Evolutionary conservation across 2,888 invertebrate species (phyloP).

Genomic region (Seira musarum): DNA sequence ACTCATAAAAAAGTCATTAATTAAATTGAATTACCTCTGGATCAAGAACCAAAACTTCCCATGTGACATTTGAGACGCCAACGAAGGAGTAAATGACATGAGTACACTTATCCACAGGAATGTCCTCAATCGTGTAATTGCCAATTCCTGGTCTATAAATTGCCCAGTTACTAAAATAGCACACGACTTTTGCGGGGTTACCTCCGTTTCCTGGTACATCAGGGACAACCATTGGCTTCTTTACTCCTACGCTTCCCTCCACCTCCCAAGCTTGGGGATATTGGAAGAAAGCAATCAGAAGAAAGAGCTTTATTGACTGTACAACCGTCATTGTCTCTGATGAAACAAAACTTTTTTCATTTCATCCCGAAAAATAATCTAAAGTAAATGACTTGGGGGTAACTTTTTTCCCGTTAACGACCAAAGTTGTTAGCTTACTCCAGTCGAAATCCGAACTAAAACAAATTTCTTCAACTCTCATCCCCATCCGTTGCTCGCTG

Average conservation of each 20-base stretch:
- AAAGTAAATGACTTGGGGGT: neutral
- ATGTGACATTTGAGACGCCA: constrained; percentile 84
- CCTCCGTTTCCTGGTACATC: constrained; percentile 64
- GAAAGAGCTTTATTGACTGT: neutral
- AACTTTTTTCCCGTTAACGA: neutral
- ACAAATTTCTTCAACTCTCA: constrained; percentile 21
- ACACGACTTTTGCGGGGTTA: constrained; percentile 70
- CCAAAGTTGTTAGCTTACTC: constrained; percentile 30
- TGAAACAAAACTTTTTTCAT: neutral
- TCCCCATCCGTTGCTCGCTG: constrained; percentile 19
- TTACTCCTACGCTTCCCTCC: neutral
- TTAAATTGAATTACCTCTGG: constrained; percentile 78
- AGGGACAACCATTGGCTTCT: constrained; percentile 40
- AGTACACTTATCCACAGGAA: constrained; percentile 87
- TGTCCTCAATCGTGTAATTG: constrained; percentile 85
- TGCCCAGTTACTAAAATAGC: constrained; percentile 88
- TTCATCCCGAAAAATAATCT: neutral
- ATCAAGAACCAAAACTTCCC: constrained; percentile 85
- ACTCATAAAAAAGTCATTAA: neutral
- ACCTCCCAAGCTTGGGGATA: neutral
- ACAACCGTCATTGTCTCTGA: neutral
- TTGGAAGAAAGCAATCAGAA: neutral
- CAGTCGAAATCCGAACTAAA: constrained; percentile 40
- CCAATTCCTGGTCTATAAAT: constrained; percentile 88
- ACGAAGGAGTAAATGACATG: constrained; percentile 92